Conservation (phyloP, 2,888 invertebrate genomes). For the Athripsodes cinereus region DNA sequence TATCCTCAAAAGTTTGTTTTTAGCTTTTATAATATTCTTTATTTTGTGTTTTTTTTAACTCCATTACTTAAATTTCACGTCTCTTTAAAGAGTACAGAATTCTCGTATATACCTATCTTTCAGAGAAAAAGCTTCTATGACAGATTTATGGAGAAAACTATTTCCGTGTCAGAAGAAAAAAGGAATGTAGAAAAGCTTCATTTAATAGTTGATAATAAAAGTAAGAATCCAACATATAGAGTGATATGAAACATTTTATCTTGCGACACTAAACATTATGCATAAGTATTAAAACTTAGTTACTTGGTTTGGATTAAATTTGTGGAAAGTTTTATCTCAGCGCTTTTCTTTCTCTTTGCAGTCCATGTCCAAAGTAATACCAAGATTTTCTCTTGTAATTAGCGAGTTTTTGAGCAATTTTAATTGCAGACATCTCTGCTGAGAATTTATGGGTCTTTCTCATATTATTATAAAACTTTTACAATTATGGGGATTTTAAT, state of each 20-base stretch:
- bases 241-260: not conserved
- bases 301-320: not conserved
- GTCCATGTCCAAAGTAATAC: not conserved
- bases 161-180: too few species aligned
- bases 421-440: slow-evolving; percentile 6
- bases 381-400: slow-evolving; percentile 21
- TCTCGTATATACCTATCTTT: too few species aligned
- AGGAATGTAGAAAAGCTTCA: too few species aligned
- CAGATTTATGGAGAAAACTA: too few species aligned
- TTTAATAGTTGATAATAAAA: too few species aligned
- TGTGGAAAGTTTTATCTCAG: not conserved
- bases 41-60: too few species aligned
- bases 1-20: too few species aligned
- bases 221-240: not conserved
- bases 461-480: slow-evolving; percentile 11
- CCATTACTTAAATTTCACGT: too few species aligned
- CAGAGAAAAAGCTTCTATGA: too few species aligned
- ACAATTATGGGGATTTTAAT: not conserved
- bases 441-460: slow-evolving; percentile 10
- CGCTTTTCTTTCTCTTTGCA: not conserved
- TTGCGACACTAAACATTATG: not conserved
- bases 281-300: slow-evolving; percentile 2
- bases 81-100: too few species aligned
- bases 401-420: slow-evolving; percentile 25
- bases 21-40: too few species aligned